Evolutionary conservation across 2,797 vertebrate genomes (phyloP).

Genomic region (Artibeus jamaicensis): DNA sequence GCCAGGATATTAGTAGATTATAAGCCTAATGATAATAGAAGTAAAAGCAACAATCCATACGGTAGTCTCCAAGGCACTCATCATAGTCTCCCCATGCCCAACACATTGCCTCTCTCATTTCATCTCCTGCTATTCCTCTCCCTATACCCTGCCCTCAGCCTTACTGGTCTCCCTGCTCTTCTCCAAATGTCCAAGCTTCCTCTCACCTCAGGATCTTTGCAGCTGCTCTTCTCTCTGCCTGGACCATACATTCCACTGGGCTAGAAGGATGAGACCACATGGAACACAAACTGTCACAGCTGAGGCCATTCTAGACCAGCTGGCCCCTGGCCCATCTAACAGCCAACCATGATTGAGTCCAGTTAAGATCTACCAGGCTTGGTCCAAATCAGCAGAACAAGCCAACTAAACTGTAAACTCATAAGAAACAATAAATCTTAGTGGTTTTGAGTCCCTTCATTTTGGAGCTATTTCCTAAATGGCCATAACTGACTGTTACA

Average conservation of each 20-base stretch:
- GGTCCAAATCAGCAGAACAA: background rate
- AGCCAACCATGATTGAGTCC: background rate
- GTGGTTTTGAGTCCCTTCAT: background rate
- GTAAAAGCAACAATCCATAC: background rate
- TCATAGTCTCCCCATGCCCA: too few species aligned
- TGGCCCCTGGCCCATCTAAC: background rate
- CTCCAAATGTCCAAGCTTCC: background rate
- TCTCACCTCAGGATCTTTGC: background rate
- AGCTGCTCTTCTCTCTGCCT: background rate
- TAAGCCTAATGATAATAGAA: background rate
- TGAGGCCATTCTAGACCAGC: background rate
- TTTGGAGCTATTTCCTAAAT: background rate
- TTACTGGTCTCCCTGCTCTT: background rate
- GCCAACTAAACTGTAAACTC: background rate
- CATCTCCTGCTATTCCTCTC: background rate
- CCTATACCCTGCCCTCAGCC: background rate
- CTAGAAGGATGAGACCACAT: background rate
- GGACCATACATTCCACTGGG: background rate
- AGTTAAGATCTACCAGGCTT: background rate
- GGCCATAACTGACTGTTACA: background rate
- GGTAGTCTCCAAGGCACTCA: accelerated
- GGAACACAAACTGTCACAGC: background rate
- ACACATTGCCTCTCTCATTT: background rate
- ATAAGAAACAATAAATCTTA: background rate
- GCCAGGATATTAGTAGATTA: background rate